Percentiles rank a stretch among this genome's conserved stretches.
Conservation (phyloP, 1,140 invertebrate genomes). For the Procambarus clarkii region DNA sequence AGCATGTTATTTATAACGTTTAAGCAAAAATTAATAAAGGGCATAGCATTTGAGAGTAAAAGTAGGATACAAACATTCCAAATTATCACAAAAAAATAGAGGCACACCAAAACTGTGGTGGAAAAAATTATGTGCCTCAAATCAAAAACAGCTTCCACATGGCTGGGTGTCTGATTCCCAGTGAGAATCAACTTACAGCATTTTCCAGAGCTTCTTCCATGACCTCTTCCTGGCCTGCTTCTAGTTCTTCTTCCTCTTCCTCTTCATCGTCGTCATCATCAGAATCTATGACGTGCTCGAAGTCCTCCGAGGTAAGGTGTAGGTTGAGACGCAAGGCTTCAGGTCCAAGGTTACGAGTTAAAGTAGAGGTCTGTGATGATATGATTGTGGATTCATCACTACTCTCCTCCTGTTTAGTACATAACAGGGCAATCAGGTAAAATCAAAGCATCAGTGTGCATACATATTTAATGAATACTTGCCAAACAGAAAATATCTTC, state of each 20-base stretch:
- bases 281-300: conserved; percentile 70
- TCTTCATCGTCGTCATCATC: conserved; percentile 78
- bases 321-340: conserved; percentile 72
- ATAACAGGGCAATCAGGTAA: not conserved
- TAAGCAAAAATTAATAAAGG: conserved; percentile 21
- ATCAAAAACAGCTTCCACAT: conserved; percentile 5
- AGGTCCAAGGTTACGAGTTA: conserved; percentile 92
- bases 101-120: not conserved
- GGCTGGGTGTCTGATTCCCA: not conserved
- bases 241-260: conserved; percentile 74
- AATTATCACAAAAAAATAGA: conserved; percentile 14
- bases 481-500: too few relatives aligned
- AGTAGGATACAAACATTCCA: conserved; percentile 35
- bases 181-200: conserved; percentile 56
- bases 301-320: conserved; percentile 67
- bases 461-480: too few relatives aligned
- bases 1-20: conserved; percentile 7
- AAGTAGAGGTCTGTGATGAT: conserved; percentile 95
- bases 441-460: too few relatives aligned
- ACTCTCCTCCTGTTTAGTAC: conserved; percentile 87
- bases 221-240: conserved; percentile 69
- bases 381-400: conserved; percentile 98
- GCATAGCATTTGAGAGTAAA: conserved; percentile 25
- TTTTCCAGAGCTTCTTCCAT: conserved; percentile 70
- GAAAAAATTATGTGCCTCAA: conserved; percentile 17